Conservation (phyloP, 2,113 vertebrate genomes). For the Rousettus leschenaultii region DNA sequence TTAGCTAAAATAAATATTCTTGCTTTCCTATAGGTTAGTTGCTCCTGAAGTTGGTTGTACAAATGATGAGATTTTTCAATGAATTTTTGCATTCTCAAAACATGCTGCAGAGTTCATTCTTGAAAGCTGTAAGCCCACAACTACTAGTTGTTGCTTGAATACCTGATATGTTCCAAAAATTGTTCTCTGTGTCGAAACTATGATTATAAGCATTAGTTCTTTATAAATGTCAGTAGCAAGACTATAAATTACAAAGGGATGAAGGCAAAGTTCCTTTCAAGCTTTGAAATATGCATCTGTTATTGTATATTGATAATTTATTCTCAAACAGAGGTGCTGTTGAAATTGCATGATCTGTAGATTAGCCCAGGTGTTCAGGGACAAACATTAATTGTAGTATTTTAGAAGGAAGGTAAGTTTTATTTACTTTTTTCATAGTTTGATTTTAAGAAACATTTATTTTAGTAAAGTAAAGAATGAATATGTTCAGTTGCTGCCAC, state of each 20-base stretch:
- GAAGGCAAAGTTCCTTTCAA: constrained; percentile 22
- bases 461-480: neutral
- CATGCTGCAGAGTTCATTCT: neutral
- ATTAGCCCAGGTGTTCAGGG: neutral
- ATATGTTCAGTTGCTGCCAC: neutral
- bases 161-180: neutral
- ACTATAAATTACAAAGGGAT: constrained; percentile 44
- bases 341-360: neutral
- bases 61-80: neutral
- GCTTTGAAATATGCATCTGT: constrained; percentile 49
- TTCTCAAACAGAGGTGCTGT: neutral
- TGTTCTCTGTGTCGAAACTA: constrained; percentile 23
- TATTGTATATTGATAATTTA: constrained; percentile 59
- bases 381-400: neutral
- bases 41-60: neutral
- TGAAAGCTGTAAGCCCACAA: neutral
- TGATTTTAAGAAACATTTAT: neutral
- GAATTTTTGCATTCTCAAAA: neutral
- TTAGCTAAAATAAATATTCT: neutral
- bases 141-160: neutral
- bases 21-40: neutral
- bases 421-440: constrained; percentile 15
- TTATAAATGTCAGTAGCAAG: constrained; percentile 41
- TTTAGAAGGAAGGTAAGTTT: neutral
- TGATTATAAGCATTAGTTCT: constrained; percentile 36